Evolutionary conservation across 2,113 vertebrate species (phyloP).

Genomic region (Sinocyclocheilus rhinocerous): DNA sequence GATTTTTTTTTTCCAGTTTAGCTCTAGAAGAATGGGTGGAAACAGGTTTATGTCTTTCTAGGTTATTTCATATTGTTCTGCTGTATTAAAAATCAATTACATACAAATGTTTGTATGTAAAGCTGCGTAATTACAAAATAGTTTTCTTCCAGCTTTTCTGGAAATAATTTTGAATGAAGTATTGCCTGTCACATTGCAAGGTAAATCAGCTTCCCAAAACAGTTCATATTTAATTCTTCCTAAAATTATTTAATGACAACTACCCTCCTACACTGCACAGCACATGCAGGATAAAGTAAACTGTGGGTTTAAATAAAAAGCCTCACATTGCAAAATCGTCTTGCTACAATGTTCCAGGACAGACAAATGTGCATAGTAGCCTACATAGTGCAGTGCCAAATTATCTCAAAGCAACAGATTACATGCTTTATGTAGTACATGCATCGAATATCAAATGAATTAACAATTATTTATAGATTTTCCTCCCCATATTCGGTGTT

Average conservation of each 20-base stretch:
- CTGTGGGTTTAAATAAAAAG: not conserved
- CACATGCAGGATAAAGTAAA: not conserved
- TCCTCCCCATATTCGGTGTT: not conserved
- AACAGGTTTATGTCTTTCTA: not conserved
- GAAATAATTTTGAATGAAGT: not conserved
- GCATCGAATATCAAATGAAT: not conserved
- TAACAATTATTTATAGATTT: too few species aligned
- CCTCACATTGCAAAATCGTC: not conserved
- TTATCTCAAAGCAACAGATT: not conserved
- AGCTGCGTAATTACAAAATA: not conserved
- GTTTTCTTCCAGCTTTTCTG: not conserved
- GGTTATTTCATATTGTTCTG: not conserved
- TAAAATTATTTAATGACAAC: not conserved
- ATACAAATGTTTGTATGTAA: not conserved
- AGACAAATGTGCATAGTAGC: not conserved
- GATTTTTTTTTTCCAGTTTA: not conserved
- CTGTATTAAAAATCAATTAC: not conserved
- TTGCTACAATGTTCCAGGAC: not conserved
- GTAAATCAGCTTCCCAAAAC: not conserved
- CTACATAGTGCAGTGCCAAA: not conserved
- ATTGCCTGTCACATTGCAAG: not conserved
- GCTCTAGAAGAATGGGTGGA: not conserved
- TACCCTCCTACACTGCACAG: not conserved
- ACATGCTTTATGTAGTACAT: not conserved
- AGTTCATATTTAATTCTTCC: not conserved